Conservation (phyloP, 2,888 invertebrate genomes). For the Theodoxus fluviatilis region DNA sequence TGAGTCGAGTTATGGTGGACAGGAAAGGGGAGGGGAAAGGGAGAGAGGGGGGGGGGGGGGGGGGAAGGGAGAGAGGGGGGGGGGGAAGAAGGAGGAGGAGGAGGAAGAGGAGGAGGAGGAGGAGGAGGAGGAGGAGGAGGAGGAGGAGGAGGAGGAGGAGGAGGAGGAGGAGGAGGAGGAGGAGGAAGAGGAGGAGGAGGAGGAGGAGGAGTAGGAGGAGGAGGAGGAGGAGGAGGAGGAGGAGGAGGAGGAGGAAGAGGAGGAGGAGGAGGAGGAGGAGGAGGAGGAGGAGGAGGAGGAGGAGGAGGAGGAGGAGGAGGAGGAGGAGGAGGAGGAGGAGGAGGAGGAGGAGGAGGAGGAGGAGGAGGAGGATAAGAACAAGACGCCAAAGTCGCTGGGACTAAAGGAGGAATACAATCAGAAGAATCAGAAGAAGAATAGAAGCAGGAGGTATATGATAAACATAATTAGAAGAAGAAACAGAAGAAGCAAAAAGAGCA, state of each 20-base stretch:
- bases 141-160: no score
- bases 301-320: constrained; percentile 20
- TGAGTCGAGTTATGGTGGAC: no score
- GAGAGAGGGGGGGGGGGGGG: no score
- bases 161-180: no score
- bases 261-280: background rate
- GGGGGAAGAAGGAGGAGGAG: no score
- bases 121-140: no score
- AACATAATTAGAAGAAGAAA: no score
- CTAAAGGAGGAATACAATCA: background rate
- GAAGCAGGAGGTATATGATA: background rate
- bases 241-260: background rate
- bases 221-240: background rate
- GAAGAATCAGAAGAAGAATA: background rate
- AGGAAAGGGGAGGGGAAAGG: no score
- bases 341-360: constrained; percentile 25
- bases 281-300: constrained; percentile 18
- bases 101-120: no score
- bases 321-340: constrained; percentile 26
- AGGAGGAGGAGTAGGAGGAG: background rate
- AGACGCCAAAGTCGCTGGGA: background rate
- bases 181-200: constrained; percentile 21
- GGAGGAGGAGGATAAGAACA: constrained; percentile 26
- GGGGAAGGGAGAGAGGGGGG: no score
- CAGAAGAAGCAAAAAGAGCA: no score